Base-by-base conservation (phyloP, 2,113 vertebrate species). In the Prochilodus magdalenae region DNA sequence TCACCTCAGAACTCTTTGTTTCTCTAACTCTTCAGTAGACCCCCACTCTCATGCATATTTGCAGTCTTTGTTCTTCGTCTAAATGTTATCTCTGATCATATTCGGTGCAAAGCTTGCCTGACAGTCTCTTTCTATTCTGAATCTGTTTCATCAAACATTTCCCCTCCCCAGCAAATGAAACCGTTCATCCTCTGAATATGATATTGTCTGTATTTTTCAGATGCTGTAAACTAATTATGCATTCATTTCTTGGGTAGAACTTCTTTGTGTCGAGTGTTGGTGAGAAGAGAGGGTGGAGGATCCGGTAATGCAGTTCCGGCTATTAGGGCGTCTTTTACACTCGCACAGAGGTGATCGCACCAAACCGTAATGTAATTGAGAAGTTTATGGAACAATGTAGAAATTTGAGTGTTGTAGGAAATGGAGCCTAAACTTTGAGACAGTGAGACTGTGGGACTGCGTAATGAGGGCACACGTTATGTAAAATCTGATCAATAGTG, bases 21-120 rank as follows among this genome's bases (percentile, higher is more conserved):
- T 89, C 87, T 86, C 86, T 88, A 77, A 70, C 78, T 88, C 77
- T 80, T 70, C 89, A 73, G 85, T 89, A 86, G 89, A 78, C 82
- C 87, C 85, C 79, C 77, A 77, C 85, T 86, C 83, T 88, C 79
- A 49, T 79, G 65, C 77, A 86, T 77, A 86, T 89, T 86, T 88
- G 72, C 86, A 59, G 80, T 47, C 84, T 91, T 89, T 91, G 88
- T 89, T 90, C 85, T 90, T 79, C 66, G 78, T 91, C 78, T 91
- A 91, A 92, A 91, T 77, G 83, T 65, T 69, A 81, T 83, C 87
- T 92, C 66, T 93, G 91, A 93, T 92, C 89, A 90, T 18, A 87
- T 87, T 86, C 75, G 89, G 86, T 88, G 89, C 84, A 22, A 71
- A 51, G 82, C 60, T 75, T 62, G 84, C 55, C 79, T 90, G 88